A percentile compares a stretch with the other conserved stretches of the same genome.
Evolutionary conservation across 2,113 vertebrate species (phyloP).

Genomic region (Callithrix jacchus): DNA sequence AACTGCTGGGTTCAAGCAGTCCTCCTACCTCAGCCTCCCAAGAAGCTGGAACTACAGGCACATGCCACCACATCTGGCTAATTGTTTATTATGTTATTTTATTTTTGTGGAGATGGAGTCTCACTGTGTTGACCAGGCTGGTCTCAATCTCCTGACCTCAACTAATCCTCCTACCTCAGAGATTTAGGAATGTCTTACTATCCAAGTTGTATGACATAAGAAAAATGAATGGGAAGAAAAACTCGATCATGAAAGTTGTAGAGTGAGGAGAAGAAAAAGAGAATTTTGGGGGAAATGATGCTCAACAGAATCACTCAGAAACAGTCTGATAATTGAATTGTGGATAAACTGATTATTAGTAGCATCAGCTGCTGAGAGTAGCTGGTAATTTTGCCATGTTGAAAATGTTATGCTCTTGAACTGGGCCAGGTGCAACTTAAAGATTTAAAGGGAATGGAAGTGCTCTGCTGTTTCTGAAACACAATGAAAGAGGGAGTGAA

Average conservation of each 20-base stretch:
- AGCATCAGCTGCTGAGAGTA: not conserved
- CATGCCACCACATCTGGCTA: too few species aligned
- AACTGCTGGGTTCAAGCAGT: too few species aligned
- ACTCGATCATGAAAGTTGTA: not conserved
- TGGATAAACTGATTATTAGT: not conserved
- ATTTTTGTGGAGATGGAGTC: too few species aligned
- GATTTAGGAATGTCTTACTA: not conserved
- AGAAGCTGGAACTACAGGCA: too few species aligned
- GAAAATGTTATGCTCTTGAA: not conserved
- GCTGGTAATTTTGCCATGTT: not conserved
- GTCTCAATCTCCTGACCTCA: too few species aligned
- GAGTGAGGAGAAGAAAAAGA: not conserved
- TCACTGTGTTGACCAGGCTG: too few species aligned
- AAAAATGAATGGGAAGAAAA: constrained; percentile 13
- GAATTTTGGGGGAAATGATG: not conserved
- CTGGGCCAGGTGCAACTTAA: not conserved
- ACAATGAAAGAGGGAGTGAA: not conserved
- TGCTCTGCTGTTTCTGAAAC: not conserved
- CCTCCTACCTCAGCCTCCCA: too few species aligned
- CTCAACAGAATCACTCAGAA: not conserved
- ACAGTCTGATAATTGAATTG: not conserved
- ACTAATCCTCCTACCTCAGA: not conserved
- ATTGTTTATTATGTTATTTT: too few species aligned
- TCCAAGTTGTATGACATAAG: not conserved
- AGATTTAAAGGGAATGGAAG: not conserved